A percentile compares a stretch with the other conserved stretches of the same genome.
phyloP scores from a whole-genome alignment of 23 tunicate genomes.

The Styela plicata region DNA sequence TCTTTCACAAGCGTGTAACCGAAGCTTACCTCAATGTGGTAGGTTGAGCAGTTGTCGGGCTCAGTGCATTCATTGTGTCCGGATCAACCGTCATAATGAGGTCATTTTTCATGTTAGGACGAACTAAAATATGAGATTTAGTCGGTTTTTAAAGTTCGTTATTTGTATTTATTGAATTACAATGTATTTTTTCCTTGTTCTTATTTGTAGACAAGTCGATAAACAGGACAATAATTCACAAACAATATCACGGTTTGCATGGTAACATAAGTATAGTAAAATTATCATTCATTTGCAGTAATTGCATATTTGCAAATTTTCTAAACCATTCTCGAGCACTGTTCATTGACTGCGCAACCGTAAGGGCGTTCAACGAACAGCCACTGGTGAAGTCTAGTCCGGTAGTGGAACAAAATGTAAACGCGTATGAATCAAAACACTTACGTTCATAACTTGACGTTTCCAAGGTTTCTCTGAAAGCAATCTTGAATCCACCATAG shows the following conservation, averaged over 20 bases:
- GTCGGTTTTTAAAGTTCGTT: not conserved
- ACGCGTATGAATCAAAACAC: not conserved
- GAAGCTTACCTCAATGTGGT: conserved; percentile 1
- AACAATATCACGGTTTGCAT: no score
- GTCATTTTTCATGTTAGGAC: conserved; percentile 7
- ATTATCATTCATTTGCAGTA: conserved; percentile 1
- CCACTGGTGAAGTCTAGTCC: no score
- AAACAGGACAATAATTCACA: no score
- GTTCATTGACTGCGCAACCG: no score
- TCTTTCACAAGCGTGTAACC: no score
- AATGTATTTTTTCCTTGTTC: not conserved
- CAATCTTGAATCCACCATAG: conserved; percentile 18
- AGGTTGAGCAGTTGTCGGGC: conserved; percentile 17
- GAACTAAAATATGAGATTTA: not conserved
- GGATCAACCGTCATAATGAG: conserved; percentile 18
- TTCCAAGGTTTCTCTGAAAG: conserved; percentile 22
- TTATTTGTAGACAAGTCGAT: no score
- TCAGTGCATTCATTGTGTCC: not conserved
- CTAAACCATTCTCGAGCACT: no score
- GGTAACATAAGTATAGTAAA: no score
- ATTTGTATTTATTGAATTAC: not conserved
- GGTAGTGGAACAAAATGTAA: no score
- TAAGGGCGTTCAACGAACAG: no score
- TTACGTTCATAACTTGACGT: conserved; percentile 36
- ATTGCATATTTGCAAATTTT: not conserved